Evolutionary conservation across 1,140 invertebrate genomes (phyloP).

Genomic region (Zaprionus nigranus): DNA sequence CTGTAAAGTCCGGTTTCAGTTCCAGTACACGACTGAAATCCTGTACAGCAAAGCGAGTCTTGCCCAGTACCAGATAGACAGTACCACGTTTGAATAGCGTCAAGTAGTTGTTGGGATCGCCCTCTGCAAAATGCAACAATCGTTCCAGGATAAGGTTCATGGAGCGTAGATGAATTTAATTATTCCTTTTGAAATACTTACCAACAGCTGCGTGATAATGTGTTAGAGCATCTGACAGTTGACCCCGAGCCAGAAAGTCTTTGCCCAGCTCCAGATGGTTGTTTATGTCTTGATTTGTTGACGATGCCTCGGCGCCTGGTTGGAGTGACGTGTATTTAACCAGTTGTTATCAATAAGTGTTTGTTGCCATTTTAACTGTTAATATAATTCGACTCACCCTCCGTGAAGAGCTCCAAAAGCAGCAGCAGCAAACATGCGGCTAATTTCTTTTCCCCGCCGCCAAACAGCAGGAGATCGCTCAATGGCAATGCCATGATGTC

Average conservation of each 20-base stretch:
- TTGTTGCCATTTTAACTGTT: background rate
- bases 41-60: slow-evolving; percentile 96
- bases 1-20: slow-evolving; percentile 96
- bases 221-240: slow-evolving; percentile 97
- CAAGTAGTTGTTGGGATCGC: slow-evolving; percentile 97
- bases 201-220: slow-evolving; percentile 99
- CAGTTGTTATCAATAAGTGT: slow-evolving; percentile 1
- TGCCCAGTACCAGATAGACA: slow-evolving; percentile 97
- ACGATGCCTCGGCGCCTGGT: slow-evolving; percentile 86
- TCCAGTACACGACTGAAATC: slow-evolving; percentile 97
- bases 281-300: slow-evolving; percentile 92
- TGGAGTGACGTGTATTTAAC: slow-evolving; percentile 46
- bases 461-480: slow-evolving; percentile 72
- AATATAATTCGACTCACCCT: slow-evolving; percentile 57
- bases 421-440: slow-evolving; percentile 76
- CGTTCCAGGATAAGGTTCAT: background rate
- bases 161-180: background rate
- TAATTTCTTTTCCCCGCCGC: slow-evolving; percentile 72
- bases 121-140: slow-evolving; percentile 88
- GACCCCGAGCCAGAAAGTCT: slow-evolving; percentile 94
- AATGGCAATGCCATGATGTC: slow-evolving; percentile 71
- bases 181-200: slow-evolving; percentile 85
- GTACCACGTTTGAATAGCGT: slow-evolving; percentile 98
- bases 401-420: slow-evolving; percentile 78
- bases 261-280: slow-evolving; percentile 97